Conservation (phyloP, 2,797 vertebrate species). For the Distichodus sexfasciatus region DNA sequence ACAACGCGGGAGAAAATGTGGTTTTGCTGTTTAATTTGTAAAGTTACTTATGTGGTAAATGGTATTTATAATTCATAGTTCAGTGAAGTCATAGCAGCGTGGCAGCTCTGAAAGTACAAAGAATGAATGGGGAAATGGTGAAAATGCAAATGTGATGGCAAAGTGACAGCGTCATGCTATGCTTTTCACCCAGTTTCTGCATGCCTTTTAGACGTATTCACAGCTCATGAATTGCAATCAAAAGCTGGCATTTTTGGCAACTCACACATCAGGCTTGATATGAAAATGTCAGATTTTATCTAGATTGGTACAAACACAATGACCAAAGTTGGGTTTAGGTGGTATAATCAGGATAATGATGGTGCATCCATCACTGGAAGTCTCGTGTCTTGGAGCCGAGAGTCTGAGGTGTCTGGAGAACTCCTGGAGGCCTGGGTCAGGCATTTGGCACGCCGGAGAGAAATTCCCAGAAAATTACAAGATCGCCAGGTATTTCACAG, state of each 20-base stretch:
- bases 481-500: conserved; percentile 59
- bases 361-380: not conserved
- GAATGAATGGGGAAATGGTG: conserved; percentile 15
- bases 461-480: conserved; percentile 64
- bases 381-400: not conserved
- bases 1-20: not conserved
- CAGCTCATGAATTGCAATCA: not conserved
- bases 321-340: not conserved
- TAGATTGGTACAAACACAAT: not conserved
- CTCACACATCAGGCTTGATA: not conserved
- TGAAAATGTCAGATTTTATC: not conserved
- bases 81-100: not conserved
- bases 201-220: conserved; percentile 2
- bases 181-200: conserved; percentile 11
- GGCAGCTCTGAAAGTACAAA: not conserved
- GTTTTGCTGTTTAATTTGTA: not conserved
- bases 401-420: conserved; percentile 63
- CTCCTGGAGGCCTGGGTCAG: conserved; percentile 60
- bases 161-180: conserved; percentile 14
- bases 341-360: not conserved
- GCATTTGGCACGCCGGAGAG: conserved; percentile 70
- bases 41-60: not conserved
- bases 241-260: no score
- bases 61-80: not conserved
- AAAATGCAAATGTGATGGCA: conserved; percentile 17